Evolutionary conservation across 1,140 invertebrate species (phyloP), one percentile per base, ranked within the genome.

Genomic region (Drosophila cardini): DNA sequence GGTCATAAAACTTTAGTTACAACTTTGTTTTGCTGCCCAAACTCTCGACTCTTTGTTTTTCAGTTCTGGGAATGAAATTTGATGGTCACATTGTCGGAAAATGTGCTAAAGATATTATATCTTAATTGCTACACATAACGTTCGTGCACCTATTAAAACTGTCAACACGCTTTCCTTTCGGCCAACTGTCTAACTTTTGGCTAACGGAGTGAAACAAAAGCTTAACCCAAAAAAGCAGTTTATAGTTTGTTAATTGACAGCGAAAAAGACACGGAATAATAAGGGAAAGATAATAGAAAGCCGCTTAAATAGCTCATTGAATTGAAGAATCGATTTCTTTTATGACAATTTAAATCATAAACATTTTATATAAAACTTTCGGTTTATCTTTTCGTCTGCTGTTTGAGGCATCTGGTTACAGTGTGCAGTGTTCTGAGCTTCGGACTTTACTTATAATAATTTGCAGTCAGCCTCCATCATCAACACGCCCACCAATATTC

Each of bases 381-480:
- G 9, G 40, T 16, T 45, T 45, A 45, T 7, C 42, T 43, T 55
- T 43, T 34, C 13, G 18, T 8, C 40, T 18, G 9, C 21, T 38
- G 15, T 50, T 9, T 11, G 15, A 2, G 2, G 5, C 4, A 18
- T 45, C 10, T 56, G 15, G 13, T 30, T n/a, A 26, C 80, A 80
- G 62, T 69, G 76, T 84, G 52, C 16, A n/a, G n/a, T n/a, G 10
- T 16, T 60, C 43, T 30, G 13, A 55, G 11, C 7, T 55, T 55
- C 13, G 4, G 34, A 21, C 38, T 36, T 67, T 30, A 42, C 55
- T 65, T 38, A 62, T 61, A 76, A 76, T 86, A 83, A 86, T 86
- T 87, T 87, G 75, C 78, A 72, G 83, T 69, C 64, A 55, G 65
- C 76, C 71, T 26, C 67, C 82, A 81, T 86, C 78, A 87, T 78